These are phyloP conservation scores for Podarcis siculus DNA, from an alignment of 2,797 vertebrate genomes.

Conservation along the genomic window DNA sequence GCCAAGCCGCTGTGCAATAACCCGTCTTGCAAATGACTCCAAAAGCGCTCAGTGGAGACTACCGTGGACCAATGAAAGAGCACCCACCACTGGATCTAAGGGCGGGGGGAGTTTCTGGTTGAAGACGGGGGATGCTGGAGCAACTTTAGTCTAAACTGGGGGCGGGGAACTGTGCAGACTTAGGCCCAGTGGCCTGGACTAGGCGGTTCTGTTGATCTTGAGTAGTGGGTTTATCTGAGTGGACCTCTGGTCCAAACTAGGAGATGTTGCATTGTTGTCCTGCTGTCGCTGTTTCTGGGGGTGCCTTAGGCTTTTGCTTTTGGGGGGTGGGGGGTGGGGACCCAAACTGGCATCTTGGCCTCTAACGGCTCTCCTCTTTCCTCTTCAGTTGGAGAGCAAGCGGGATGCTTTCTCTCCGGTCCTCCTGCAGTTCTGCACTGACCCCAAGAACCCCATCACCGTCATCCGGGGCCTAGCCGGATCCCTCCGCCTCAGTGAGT, in stretches of 20 bases:
- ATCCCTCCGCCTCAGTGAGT: slow-evolving; percentile 90
- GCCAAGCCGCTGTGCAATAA: too few relatives aligned
- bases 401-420: slow-evolving; percentile 70
- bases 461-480: slow-evolving; percentile 93
- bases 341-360: rapidly evolving
- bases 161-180: too few relatives aligned
- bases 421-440: slow-evolving; percentile 90
- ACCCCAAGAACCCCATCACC: slow-evolving; percentile 92
- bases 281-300: background rate
- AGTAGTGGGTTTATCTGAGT: background rate
- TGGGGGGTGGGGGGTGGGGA: background rate
- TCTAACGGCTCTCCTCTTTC: background rate
- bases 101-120: background rate
- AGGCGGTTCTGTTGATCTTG: background rate
- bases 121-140: background rate
- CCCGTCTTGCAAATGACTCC: background rate
- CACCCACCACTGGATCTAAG: background rate
- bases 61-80: background rate
- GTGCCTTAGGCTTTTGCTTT: background rate
- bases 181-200: background rate
- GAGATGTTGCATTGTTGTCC: too few relatives aligned
- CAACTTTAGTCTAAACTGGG: too few relatives aligned
- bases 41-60: background rate
- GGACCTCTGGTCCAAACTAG: background rate
- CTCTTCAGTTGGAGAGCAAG: slow-evolving; percentile 37